Evolutionary conservation across 2,888 invertebrate species (phyloP).

Genomic region (Aleiodes alternator): DNA sequence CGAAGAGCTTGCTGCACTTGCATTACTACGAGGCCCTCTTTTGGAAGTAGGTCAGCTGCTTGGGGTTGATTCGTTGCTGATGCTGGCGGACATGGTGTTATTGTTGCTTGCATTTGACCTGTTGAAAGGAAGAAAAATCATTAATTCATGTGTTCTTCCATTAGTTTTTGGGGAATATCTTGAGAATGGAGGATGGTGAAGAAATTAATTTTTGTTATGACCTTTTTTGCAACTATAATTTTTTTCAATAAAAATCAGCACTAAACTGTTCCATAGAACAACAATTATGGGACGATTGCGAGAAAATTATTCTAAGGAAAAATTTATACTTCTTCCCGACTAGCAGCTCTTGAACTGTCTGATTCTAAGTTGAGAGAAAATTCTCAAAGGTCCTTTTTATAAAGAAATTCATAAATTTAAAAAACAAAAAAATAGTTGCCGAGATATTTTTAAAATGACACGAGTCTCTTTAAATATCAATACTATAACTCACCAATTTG

Average conservation of each 20-base stretch:
- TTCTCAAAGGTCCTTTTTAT: too few relatives aligned
- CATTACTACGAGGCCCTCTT: constrained; percentile 82
- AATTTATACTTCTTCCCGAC: too few relatives aligned
- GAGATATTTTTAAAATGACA: neutral
- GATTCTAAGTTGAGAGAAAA: too few relatives aligned
- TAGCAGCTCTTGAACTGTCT: neutral
- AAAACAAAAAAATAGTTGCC: constrained; percentile 7
- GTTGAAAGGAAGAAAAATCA: constrained; percentile 27
- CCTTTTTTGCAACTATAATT: too few relatives aligned
- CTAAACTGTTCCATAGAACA: neutral
- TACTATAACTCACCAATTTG: constrained; percentile 65
- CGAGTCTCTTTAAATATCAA: neutral
- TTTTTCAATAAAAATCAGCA: neutral
- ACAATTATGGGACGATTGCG: too few relatives aligned
- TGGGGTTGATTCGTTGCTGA: constrained; percentile 70
- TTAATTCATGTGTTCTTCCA: neutral
- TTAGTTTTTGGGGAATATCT: neutral
- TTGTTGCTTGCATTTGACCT: constrained; percentile 79
- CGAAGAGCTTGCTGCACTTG: constrained; percentile 78
- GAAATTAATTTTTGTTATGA: too few relatives aligned
- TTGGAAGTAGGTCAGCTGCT: constrained; percentile 77
- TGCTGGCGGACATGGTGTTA: constrained; percentile 80
- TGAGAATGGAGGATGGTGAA: too few relatives aligned
- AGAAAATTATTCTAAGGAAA: too few relatives aligned
- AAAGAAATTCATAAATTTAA: neutral